phyloP scores from a whole-genome alignment of 2,113 vertebrate species.

The Mesitornis unicolor region DNA sequence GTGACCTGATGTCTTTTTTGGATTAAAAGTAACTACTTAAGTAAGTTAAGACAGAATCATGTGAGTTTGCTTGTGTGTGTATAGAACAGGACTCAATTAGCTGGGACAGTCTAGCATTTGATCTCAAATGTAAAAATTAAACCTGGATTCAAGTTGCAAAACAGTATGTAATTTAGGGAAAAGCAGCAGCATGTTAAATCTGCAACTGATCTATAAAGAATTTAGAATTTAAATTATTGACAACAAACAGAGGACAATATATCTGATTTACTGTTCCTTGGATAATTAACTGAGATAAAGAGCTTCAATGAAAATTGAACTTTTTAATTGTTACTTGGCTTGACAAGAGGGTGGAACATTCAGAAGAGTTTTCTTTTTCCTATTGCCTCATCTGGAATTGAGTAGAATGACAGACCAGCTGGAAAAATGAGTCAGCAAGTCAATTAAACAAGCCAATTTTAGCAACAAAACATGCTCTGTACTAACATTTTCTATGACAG shows the following conservation, averaged over 20 bases:
- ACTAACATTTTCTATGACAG: neutral
- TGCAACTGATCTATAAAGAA: conserved; percentile 46
- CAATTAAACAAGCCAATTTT: conserved; percentile 49
- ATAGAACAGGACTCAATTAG: neutral
- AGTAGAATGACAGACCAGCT: conserved; percentile 50
- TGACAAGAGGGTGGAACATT: conserved; percentile 53
- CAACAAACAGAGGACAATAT: conserved; percentile 54
- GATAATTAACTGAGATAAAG: conserved; percentile 56
- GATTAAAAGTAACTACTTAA: neutral
- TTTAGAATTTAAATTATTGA: conserved; percentile 50
- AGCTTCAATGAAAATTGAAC: conserved; percentile 46
- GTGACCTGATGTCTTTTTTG: neutral
- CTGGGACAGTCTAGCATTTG: neutral
- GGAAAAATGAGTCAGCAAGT: conserved; percentile 67
- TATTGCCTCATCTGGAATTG: conserved; percentile 58
- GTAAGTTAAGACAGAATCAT: neutral
- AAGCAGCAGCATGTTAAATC: conserved; percentile 14
- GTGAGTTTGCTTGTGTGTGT: neutral
- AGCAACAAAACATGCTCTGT: neutral
- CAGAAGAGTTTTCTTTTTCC: conserved; percentile 55
- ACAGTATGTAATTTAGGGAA: conserved; percentile 5
- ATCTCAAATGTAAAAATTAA: conserved; percentile 25
- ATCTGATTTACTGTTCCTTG: conserved; percentile 55
- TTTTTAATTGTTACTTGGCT: conserved; percentile 52
- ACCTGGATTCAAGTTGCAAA: neutral